Base-by-base conservation (phyloP, 2,797 vertebrate species). In the Remorina albescens region DNA sequence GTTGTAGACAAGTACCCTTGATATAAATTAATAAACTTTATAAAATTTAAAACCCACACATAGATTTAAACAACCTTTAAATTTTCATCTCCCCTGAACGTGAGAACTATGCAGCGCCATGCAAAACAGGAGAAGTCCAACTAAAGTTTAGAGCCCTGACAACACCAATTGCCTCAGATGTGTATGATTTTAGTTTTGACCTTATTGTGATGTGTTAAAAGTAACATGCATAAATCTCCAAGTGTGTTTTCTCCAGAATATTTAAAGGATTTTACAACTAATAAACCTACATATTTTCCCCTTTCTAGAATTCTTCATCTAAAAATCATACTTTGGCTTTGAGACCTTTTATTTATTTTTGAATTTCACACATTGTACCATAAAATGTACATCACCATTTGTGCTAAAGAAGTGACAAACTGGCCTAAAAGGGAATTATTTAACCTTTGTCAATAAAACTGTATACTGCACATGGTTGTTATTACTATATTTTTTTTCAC, bases 291-390 rank as follows among this genome's bases (percentile, higher is more conserved):
- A 71, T 67, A 73, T 55, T 60, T 61, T 60, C 23, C 55, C 74
- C 19, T 76, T 63, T 65, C 63, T 74, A 82, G 68, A 80, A 64
- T 73, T 79, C 63, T 75, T 37, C 44, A 64, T 78, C 75, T 78
- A 85, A 80, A 81, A 83, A 64, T 76, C 74, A 70, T 81, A 92
- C 91, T 94, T 93, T 91, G 91, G 90, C 86, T 91, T 91, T 90
- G 61, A 87, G 32, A 84, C 80, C 71, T 77, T 85, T 78, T n/a
- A 82, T 85, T 76, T 66, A 66, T 63, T 62, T 80, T 62, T 67
- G 25, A 77, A 53, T 76, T 66, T 81, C 75, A 71, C 73, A 72
- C 39, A 63, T 41, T 26, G 34, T 66, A 46, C 32, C 26, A 54
- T 75, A 81, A 78, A 74, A 76, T 1, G 6, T 80, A 34, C 62